Evolutionary conservation across 2,888 invertebrate genomes (phyloP).

Genomic region (Drosophila lacicola): DNA sequence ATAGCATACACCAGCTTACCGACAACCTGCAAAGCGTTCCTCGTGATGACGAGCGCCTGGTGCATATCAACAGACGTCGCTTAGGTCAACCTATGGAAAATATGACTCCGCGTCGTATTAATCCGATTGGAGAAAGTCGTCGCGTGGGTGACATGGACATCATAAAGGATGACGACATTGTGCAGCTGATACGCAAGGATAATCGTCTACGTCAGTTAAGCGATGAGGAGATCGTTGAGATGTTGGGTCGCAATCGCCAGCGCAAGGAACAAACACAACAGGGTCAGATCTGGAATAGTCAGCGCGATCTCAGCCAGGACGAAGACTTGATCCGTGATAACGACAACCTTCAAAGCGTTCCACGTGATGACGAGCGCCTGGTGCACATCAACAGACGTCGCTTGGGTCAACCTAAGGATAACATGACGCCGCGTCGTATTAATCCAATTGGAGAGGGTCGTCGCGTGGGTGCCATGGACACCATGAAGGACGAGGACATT

Average conservation of each 20-base stretch:
- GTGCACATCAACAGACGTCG: conserved; percentile 56
- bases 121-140: conserved; percentile 47
- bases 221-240: conserved; percentile 50
- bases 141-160: conserved; percentile 18
- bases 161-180: conserved; percentile 19
- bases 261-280: conserved; percentile 19
- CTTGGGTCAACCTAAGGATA: conserved; percentile 27
- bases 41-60: conserved; percentile 61
- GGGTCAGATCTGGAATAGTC: background rate
- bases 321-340: too few species aligned
- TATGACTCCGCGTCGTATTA: conserved; percentile 29
- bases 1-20: background rate
- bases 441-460: conserved; percentile 47
- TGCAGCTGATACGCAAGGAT: conserved; percentile 22
- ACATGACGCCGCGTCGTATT: conserved; percentile 23
- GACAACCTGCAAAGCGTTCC: conserved; percentile 40
- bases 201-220: conserved; percentile 15
- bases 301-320: too few species aligned
- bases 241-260: conserved; percentile 41
- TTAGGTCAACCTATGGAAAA: conserved; percentile 29
- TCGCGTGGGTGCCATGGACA: conserved; percentile 23
- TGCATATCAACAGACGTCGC: conserved; percentile 58
- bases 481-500: conserved; percentile 13
- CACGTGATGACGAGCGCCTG: conserved; percentile 58
- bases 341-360: conserved; percentile 23